Evolutionary conservation across 2,113 vertebrate species (phyloP).

Genomic region (Nibea albiflora): DNA sequence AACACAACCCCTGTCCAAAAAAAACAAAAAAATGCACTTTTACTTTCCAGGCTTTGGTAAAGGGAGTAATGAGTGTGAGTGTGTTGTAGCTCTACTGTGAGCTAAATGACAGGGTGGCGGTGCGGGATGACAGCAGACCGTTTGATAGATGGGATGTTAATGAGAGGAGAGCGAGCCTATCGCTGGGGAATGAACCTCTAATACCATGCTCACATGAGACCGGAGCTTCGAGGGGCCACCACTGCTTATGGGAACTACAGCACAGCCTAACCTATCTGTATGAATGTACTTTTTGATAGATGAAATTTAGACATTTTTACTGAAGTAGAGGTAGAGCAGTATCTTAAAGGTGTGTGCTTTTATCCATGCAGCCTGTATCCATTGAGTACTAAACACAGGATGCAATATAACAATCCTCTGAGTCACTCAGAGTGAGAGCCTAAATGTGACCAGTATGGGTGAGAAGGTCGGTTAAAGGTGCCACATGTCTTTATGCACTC

Average conservation of each 20-base stretch:
- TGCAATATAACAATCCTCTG: background rate
- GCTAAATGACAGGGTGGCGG: conserved; percentile 72
- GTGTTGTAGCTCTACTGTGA: conserved; percentile 39
- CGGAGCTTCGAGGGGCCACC: conserved; percentile 10
- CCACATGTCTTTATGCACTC: background rate
- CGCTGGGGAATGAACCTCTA: conserved; percentile 53
- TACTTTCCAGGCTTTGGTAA: conserved; percentile 44
- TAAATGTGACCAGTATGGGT: background rate
- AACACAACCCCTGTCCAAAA: conserved; percentile 49
- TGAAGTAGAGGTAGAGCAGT: background rate
- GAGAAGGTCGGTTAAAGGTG: background rate
- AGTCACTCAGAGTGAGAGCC: background rate
- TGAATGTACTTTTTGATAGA: background rate
- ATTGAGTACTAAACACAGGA: background rate
- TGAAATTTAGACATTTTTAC: background rate
- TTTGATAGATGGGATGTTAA: conserved; percentile 77
- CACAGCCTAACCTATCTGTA: background rate
- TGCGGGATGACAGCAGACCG: conserved; percentile 43
- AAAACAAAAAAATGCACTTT: conserved; percentile 46
- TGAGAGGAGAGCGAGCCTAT: conserved; percentile 71
- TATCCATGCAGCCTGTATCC: background rate
- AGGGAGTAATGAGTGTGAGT: conserved; percentile 49
- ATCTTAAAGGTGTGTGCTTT: background rate
- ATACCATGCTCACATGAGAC: conserved; percentile 41
- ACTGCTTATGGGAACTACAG: conserved; percentile 39